Evolutionary conservation across 1,140 invertebrate species (phyloP), one percentile per base, ranked within the genome.

Genomic region (Drosophila gunungcola): DNA sequence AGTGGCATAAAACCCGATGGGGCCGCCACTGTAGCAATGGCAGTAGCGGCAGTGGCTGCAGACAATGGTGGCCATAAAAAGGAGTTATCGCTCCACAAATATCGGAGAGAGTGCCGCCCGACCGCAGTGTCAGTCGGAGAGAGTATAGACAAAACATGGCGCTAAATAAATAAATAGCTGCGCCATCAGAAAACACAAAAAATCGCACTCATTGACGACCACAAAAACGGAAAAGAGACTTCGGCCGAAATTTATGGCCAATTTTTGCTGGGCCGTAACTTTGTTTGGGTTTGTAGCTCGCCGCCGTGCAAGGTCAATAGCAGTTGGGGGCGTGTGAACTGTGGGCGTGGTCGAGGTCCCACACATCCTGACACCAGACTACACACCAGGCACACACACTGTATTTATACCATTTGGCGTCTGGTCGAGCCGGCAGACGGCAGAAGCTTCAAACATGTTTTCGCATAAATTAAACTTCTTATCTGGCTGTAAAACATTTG

Each of bases 391-490:
- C 16, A 49, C 67, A 11, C 43, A 10, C 6, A 32, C 29, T 32
- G 29, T 32, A 32, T 39, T 46, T 53, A 42, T 39, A 21, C 21
- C 68, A 38, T 72, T 72, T 34, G 29, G 13, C 27, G 64, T 48
- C 67, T 56, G 51, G 64, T 36, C 27, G 42, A 29, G 16, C 42
- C 43, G 42, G 34, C 39, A 45, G 56, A 56, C 27, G 36, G 10
- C 62, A 48, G 48, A 56, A 72, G 74, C 80, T 76, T 78, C 84
- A 88, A 91, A 90, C 86, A 90, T 90, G 88, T 83, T 91, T 91
- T 91, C 88, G 86, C 86, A 90, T 90, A 90, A 90, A 90, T 90
- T 90, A 88, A 90, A 91, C 82, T 91, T 90, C 86, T 90, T 90
- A 90, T 90, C 86, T 82, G 88, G 76, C 76, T 77, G 76, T 90